Evolutionary conservation across 2,888 invertebrate species (phyloP).

Genomic region (Agonopterix arenella): DNA sequence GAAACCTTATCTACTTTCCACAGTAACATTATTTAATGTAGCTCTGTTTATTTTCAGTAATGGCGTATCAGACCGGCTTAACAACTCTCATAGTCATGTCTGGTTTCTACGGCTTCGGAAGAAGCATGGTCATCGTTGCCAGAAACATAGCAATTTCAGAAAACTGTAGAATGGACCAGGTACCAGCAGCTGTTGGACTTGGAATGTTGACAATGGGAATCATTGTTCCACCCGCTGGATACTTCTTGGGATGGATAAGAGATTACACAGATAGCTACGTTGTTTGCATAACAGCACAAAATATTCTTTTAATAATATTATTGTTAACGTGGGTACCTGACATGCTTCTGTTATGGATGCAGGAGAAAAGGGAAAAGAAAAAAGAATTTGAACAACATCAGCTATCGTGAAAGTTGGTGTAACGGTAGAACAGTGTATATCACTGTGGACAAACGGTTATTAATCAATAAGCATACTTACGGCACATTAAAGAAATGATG

Average conservation of each 20-base stretch:
- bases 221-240: slow-evolving; percentile 80
- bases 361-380: slow-evolving; percentile 41
- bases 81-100: slow-evolving; percentile 72
- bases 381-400: slow-evolving; percentile 31
- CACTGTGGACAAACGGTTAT: not conserved
- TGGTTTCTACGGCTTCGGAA: slow-evolving; percentile 80
- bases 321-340: slow-evolving; percentile 78
- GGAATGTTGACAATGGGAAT: slow-evolving; percentile 85
- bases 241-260: slow-evolving; percentile 80
- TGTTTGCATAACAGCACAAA: slow-evolving; percentile 80
- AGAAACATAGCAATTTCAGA: slow-evolving; percentile 83
- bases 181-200: slow-evolving; percentile 83
- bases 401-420: slow-evolving; percentile 20
- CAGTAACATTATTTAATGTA: not conserved
- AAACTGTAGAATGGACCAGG: slow-evolving; percentile 72
- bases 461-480: not conserved
- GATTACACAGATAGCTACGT: slow-evolving; percentile 80
- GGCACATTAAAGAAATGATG: too few relatives aligned
- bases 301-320: slow-evolving; percentile 70
- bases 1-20: too few relatives aligned
- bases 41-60: slow-evolving; percentile 54
- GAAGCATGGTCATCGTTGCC: slow-evolving; percentile 84
- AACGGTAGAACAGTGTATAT: too few relatives aligned
- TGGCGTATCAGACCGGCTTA: slow-evolving; percentile 78
- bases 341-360: slow-evolving; percentile 51